Base-by-base conservation (phyloP, 2,113 vertebrate species). In the Eira barbara region DNA sequence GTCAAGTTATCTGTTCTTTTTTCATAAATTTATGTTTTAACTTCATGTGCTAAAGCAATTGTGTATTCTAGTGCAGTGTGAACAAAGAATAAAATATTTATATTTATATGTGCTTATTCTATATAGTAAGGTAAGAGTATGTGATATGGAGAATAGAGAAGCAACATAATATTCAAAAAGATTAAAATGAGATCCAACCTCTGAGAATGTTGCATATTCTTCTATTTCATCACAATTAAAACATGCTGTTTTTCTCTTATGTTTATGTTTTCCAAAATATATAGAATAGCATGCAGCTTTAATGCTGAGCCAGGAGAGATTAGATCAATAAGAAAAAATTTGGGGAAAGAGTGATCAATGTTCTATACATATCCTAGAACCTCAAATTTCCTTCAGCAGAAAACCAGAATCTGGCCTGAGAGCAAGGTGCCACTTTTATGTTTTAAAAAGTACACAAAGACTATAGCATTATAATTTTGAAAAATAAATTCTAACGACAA, bases 401-500 rank as follows among this genome's bases (percentile, higher is more conserved):
- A 88, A 90, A 87, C 3, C 31, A 47, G 90, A 67, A 88, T n/a
- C n/a, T 91, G 52, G 27, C 45, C 45, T 45, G 91, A 82, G n/a
- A 89, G 71, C 12, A 89, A 76, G 79, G 29, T 74, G 39, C 57
- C 65, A 25, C 15, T 17, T 90, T 83, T 94, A 92, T 11, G 27
- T 71, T 97, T 97, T 27, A 79, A 81, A 90, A 91, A 59, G 49
- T 61, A 89, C 97, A 92, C 49, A 90, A 94, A 80, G 63, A 90
- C 31, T 78, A 88, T 0, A 57, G 2, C 15, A 91, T 84, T 80
- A 15, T 47, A 81, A 85, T 97, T 95, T 74, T 84, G 36, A 74
- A 88, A 96, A 88, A 31, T 63, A 91, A 94, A 92, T 93, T 63
- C 20, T 49, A 86, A 94, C 59, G 74, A 87, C 94, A 95, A 79